phyloP scores from a whole-genome alignment of 2,888 invertebrate species.

The Drosophila acutilabella region DNA sequence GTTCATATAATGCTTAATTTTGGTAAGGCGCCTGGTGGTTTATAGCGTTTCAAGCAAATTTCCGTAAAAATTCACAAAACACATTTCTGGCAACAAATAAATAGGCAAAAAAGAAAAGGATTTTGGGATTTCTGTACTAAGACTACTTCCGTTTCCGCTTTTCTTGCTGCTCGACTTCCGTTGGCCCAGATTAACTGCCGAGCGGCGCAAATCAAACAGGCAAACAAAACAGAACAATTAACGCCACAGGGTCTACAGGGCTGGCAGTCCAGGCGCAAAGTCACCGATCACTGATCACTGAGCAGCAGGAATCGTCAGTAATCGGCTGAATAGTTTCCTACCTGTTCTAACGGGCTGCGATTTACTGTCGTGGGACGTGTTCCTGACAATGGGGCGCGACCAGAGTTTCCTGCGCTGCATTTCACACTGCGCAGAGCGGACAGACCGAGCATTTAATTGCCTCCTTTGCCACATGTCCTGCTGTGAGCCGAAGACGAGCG shows the following conservation, averaged over 20 bases:
- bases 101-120: slow-evolving; percentile 6
- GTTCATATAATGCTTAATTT: slow-evolving; percentile 56
- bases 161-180: slow-evolving; percentile 31
- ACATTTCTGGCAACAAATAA: slow-evolving; percentile 39
- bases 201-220: slow-evolving; percentile 71
- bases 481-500: slow-evolving; percentile 34
- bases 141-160: slow-evolving; percentile 59
- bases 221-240: slow-evolving; percentile 68
- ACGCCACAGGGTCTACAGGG: slow-evolving; percentile 62
- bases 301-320: slow-evolving; percentile 51
- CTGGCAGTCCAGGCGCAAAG: slow-evolving; percentile 55
- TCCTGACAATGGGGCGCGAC: slow-evolving; percentile 58
- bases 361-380: slow-evolving; percentile 44
- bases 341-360: slow-evolving; percentile 1
- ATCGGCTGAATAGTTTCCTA: background rate
- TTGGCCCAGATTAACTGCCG: slow-evolving; percentile 70
- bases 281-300: slow-evolving; percentile 61
- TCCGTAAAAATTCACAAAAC: background rate
- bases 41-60: slow-evolving; percentile 37
- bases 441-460: slow-evolving; percentile 66
- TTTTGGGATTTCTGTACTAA: slow-evolving; percentile 2
- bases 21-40: slow-evolving; percentile 43
- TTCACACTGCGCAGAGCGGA: slow-evolving; percentile 61
- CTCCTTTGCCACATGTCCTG: slow-evolving; percentile 74
- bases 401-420: slow-evolving; percentile 61